A percentile compares a stretch with the other conserved stretches of the same genome.
Conservation (phyloP, 2,113 vertebrate species). For the Silurus asotus region DNA sequence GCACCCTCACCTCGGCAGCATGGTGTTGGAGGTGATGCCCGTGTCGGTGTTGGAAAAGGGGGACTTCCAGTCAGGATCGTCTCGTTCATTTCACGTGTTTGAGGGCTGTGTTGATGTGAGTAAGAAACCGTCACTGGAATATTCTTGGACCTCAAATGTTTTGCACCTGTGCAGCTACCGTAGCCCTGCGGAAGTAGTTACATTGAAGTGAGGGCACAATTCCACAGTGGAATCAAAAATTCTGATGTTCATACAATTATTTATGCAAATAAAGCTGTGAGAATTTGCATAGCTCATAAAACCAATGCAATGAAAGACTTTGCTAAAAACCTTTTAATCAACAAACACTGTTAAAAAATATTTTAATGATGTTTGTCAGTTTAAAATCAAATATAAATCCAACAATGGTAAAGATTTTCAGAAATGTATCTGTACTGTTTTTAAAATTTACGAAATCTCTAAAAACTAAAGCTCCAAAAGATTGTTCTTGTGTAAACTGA, state of each 20-base stretch:
- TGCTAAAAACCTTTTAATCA: neutral
- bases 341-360: neutral
- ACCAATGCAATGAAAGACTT: neutral
- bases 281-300: neutral
- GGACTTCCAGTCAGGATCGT: neutral
- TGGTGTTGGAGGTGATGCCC: neutral
- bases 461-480: too few relatives aligned
- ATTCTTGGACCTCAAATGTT: slow-evolving; percentile 47
- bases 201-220: neutral
- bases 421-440: neutral
- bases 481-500: too few relatives aligned
- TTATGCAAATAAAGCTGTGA: neutral
- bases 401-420: neutral
- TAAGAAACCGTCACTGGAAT: slow-evolving; percentile 29
- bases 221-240: neutral
- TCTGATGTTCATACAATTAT: neutral
- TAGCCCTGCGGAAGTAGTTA: slow-evolving; percentile 22
- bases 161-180: slow-evolving; percentile 22
- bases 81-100: neutral
- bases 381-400: neutral
- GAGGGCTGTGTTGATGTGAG: neutral
- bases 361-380: neutral
- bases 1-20: slow-evolving; percentile 37
- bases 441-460: too few relatives aligned
- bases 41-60: neutral